phyloP scores from a whole-genome alignment of 2,113 vertebrate species.

The Dasyornis broadbenti region DNA sequence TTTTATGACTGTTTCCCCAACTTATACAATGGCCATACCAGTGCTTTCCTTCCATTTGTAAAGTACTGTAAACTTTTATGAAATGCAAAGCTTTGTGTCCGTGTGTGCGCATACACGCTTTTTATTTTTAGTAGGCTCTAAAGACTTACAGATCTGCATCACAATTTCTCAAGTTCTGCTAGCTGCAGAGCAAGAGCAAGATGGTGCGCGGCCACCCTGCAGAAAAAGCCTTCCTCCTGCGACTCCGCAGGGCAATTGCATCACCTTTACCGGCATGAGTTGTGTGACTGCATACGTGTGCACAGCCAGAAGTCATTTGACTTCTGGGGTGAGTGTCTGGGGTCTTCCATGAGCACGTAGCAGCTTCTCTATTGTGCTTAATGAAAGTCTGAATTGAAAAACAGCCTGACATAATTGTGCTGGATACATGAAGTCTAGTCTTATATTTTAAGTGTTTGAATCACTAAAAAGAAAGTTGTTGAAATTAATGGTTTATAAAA shows the following conservation, averaged over 20 bases:
- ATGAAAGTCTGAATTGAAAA: background rate
- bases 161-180: background rate
- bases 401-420: background rate
- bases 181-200: background rate
- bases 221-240: background rate
- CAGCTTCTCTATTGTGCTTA: background rate
- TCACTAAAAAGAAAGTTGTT: background rate
- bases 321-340: background rate
- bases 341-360: background rate
- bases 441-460: background rate
- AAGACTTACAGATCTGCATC: conserved; percentile 33
- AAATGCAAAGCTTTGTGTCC: background rate
- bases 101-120: background rate
- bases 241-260: background rate
- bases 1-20: background rate
- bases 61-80: background rate
- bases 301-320: background rate
- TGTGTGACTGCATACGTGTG: background rate
- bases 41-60: background rate
- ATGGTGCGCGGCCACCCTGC: fast-evolving
- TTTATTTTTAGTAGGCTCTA: conserved; percentile 21
- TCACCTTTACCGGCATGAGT: background rate
- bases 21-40: background rate
- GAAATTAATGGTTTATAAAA: background rate
- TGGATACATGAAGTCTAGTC: background rate